Evolutionary conservation across 2,797 vertebrate genomes (phyloP).

Genomic region (Pristis pectinata): DNA sequence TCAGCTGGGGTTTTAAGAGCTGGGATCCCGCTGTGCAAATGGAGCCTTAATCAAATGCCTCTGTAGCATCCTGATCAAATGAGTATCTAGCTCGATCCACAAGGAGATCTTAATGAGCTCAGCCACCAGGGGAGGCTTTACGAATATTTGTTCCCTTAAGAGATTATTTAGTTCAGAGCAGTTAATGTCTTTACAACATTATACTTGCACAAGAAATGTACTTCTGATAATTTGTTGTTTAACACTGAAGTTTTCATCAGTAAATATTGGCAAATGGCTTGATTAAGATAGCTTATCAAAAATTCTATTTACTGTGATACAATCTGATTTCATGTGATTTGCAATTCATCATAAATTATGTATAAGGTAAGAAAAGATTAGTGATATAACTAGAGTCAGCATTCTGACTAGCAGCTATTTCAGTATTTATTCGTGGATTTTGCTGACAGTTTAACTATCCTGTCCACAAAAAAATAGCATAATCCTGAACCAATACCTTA

Average conservation of each 20-base stretch:
- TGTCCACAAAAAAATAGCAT: background rate
- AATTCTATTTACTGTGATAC: slow-evolving; percentile 35
- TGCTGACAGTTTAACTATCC: slow-evolving; percentile 34
- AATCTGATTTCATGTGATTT: slow-evolving; percentile 37
- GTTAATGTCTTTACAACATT: slow-evolving; percentile 46
- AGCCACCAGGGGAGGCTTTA: slow-evolving; percentile 45
- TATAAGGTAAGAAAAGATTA: slow-evolving; percentile 35
- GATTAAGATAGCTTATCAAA: slow-evolving; percentile 32
- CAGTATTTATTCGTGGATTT: slow-evolving; percentile 25
- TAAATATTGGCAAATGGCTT: slow-evolving; percentile 42
- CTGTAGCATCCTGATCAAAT: slow-evolving; percentile 57
- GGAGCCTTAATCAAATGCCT: slow-evolving; percentile 60
- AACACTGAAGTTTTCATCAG: slow-evolving; percentile 43
- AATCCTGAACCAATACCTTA: background rate
- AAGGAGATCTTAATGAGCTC: slow-evolving; percentile 56
- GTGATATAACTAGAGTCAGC: slow-evolving; percentile 13
- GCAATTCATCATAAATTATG: slow-evolving; percentile 38
- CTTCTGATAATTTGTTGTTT: slow-evolving; percentile 49
- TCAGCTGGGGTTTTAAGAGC: slow-evolving; percentile 41
- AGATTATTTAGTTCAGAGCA: slow-evolving; percentile 43
- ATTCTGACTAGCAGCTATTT: slow-evolving; percentile 36
- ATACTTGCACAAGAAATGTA: slow-evolving; percentile 45
- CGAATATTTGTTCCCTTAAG: slow-evolving; percentile 38
- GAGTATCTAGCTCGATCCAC: slow-evolving; percentile 54
- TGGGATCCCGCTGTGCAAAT: slow-evolving; percentile 55